Percentiles rank a stretch among this genome's conserved stretches.
Evolutionary conservation across 2,888 invertebrate genomes (phyloP).

Genomic region (Parnassius smintheus): DNA sequence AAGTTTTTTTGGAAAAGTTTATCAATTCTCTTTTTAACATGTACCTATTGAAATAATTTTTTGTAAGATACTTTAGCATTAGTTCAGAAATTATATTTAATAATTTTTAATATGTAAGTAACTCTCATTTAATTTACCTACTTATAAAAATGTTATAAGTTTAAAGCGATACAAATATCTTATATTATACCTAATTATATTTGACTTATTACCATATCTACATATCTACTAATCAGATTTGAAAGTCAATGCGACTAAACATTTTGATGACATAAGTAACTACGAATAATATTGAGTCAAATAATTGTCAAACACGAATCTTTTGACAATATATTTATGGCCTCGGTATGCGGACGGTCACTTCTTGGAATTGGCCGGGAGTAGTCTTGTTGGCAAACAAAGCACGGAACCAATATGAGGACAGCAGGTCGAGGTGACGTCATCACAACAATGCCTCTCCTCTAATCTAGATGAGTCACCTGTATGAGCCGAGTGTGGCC

Average conservation of each 20-base stretch:
- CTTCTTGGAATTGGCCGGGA: conserved; percentile 44
- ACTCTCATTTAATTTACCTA: too few species aligned
- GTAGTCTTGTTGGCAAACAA: conserved; percentile 39
- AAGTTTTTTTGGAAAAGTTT: conserved; percentile 16
- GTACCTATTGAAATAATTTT: background rate
- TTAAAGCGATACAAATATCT: too few species aligned
- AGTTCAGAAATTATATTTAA: too few species aligned
- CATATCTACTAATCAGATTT: too few species aligned
- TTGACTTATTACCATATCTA: too few species aligned
- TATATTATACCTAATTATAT: too few species aligned
- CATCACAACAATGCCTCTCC: conserved; percentile 34
- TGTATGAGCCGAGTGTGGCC: conserved; percentile 26
- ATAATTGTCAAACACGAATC: conserved; percentile 14
- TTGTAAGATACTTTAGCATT: too few species aligned
- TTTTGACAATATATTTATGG: conserved; percentile 31
- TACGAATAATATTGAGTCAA: conserved; percentile 10
- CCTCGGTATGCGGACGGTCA: conserved; percentile 39
- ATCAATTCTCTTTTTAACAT: conserved; percentile 9
- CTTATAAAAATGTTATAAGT: too few species aligned
- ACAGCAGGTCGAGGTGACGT: conserved; percentile 42
- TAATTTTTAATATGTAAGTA: too few species aligned
- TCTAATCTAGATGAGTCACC: conserved; percentile 30
- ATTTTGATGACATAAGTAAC: too few species aligned
- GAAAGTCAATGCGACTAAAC: too few species aligned
- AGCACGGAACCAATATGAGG: conserved; percentile 39